These are phyloP conservation scores for Aselliscus stoliczkanus DNA, from an alignment of 2,797 vertebrate species.

Conservation along the genomic window DNA sequence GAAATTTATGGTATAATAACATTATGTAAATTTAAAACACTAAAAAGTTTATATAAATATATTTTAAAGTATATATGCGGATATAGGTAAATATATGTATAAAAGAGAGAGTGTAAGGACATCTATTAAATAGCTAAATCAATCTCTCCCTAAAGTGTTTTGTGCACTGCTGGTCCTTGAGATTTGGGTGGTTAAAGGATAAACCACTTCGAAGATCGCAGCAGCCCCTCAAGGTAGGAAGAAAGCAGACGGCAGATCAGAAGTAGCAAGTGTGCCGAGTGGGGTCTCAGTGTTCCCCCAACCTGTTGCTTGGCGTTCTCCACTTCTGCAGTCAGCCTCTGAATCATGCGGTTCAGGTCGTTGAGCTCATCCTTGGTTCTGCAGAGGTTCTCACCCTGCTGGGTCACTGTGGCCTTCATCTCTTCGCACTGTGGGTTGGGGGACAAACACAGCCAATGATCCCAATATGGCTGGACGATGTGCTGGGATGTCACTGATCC, in stretches of 20 bases:
- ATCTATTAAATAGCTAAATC: background rate
- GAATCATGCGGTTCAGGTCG: conserved; percentile 84
- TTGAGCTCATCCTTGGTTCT: conserved; percentile 85
- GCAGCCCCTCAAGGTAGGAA: background rate
- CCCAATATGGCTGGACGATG: background rate
- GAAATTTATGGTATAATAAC: background rate
- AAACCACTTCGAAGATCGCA: background rate
- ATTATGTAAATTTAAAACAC: background rate
- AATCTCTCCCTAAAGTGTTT: background rate
- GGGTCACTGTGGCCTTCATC: conserved; percentile 83
- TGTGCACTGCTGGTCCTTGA: background rate
- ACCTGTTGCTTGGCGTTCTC: conserved; percentile 87
- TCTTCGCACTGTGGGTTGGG: conserved; percentile 81
- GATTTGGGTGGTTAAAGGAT: background rate
- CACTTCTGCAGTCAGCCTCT: conserved; percentile 86
- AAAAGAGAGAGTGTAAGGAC: background rate
- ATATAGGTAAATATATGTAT: background rate
- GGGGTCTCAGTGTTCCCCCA: background rate
- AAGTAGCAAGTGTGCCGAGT: rapidly evolving
- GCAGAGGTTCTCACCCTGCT: conserved; percentile 83
- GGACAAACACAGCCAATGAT: background rate
- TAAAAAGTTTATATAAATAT: background rate
- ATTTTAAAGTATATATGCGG: background rate
- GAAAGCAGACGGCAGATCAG: background rate
- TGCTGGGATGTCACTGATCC: background rate